These are phyloP conservation scores for Erethizon dorsatum DNA, from an alignment of 2,797 vertebrate species.

Conservation along the genomic window DNA sequence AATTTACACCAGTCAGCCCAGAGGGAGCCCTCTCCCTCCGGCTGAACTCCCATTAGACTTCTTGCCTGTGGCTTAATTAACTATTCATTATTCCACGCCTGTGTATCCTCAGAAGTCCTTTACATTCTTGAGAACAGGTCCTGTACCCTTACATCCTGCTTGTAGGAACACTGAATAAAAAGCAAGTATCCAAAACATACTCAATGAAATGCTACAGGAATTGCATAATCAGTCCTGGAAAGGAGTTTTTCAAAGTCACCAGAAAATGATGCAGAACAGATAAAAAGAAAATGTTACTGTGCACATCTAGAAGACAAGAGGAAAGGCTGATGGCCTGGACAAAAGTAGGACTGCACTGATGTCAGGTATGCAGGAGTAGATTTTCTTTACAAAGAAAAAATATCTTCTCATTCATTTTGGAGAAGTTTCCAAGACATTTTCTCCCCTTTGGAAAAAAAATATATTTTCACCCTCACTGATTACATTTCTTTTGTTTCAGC, in stretches of 20 bases:
- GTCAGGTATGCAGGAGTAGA: neutral
- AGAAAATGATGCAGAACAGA: neutral
- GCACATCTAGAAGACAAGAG: neutral
- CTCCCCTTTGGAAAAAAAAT: neutral
- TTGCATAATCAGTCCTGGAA: neutral
- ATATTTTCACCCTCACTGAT: constrained; percentile 79
- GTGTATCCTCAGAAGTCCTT: constrained; percentile 28
- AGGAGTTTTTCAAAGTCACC: constrained; percentile 25
- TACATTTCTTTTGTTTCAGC: constrained; percentile 84
- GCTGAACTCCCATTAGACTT: neutral
- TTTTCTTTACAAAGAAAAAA: neutral
- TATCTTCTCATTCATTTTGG: constrained; percentile 50
- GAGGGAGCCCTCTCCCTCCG: neutral
- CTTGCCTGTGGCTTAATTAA: neutral
- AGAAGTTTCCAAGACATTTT: constrained; percentile 61
- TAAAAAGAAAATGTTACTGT: neutral
- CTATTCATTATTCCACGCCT: neutral
- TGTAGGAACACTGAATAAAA: neutral
- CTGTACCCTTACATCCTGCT: neutral
- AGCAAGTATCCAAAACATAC: neutral
- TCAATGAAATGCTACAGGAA: neutral
- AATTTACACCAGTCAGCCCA: neutral
- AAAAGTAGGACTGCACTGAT: neutral
- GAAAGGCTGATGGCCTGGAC: neutral
- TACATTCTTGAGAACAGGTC: neutral